Conservation (phyloP, 35 echinoderm and acorn worm genomes). For the Eucidaris tribuloides region DNA sequence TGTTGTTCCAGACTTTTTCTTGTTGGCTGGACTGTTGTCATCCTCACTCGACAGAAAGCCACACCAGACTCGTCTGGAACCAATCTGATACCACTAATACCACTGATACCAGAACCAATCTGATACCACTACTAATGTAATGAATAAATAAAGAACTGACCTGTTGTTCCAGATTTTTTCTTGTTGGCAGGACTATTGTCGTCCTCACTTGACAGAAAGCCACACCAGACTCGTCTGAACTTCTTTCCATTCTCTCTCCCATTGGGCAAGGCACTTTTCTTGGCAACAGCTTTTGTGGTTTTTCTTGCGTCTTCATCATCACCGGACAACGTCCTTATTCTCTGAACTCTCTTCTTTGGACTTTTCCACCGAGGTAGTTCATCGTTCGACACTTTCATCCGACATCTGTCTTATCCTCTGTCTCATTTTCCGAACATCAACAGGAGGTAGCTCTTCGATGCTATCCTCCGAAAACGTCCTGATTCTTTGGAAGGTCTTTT, state of each 20-base stretch:
- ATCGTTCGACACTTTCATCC: neutral
- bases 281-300: neutral
- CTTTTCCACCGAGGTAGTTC: neutral
- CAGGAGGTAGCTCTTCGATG: neutral
- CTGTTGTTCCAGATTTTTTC: too few species aligned
- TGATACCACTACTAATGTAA: too few species aligned
- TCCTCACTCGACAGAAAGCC: neutral
- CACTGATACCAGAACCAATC: too few species aligned
- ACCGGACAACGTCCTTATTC: neutral
- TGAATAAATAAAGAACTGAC: too few species aligned
- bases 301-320: slow-evolving; percentile 34
- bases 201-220: neutral
- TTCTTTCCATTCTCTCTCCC: neutral
- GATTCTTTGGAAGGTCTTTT: neutral
- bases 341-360: neutral
- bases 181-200: too few species aligned
- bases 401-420: neutral
- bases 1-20: too few species aligned
- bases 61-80: neutral
- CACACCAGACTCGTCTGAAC: neutral
- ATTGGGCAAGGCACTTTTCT: neutral
- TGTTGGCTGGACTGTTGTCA: too few species aligned
- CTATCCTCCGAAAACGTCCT: neutral
- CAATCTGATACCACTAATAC: too few species aligned
- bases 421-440: neutral